Conservation (phyloP, 2,888 invertebrate genomes). For the Amiota minor region DNA sequence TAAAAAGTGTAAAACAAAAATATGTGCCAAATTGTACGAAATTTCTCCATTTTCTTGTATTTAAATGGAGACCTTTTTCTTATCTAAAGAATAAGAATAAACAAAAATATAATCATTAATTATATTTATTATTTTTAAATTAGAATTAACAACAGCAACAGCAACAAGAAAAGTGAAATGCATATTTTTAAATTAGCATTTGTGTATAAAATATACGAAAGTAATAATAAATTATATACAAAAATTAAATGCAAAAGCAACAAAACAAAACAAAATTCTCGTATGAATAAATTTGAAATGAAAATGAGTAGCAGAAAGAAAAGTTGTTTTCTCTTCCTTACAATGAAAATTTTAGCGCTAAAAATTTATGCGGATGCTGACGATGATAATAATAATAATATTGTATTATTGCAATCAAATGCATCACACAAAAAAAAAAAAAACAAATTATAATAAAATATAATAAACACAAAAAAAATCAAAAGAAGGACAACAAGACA, state of each 20-base stretch:
- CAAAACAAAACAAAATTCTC: background rate
- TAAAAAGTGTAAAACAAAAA: conserved; percentile 47
- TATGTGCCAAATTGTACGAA: conserved; percentile 73
- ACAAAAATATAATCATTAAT: conserved; percentile 43
- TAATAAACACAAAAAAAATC: conserved; percentile 28
- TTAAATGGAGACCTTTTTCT: conserved; percentile 49
- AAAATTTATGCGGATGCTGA: conserved; percentile 13
- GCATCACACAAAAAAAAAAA: too few species aligned
- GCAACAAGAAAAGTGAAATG: conserved; percentile 30
- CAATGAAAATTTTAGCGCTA: conserved; percentile 31
- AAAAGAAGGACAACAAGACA: background rate
- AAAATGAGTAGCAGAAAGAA: conserved; percentile 23
- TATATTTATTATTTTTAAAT: conserved; percentile 44
- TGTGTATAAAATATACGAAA: conserved; percentile 50
- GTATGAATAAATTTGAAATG: conserved; percentile 1
- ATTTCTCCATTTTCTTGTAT: conserved; percentile 65
- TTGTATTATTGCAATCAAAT: too few species aligned
- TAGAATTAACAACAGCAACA: conserved; percentile 41
- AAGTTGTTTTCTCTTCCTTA: conserved; percentile 38
- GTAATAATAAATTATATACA: conserved; percentile 23
- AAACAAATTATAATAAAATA: conserved; percentile 1
- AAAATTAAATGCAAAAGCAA: conserved; percentile 38
- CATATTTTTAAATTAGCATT: conserved; percentile 65
- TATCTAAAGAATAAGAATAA: conserved; percentile 36
- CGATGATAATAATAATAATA: background rate